Evolutionary conservation across 2,113 vertebrate species (phyloP).

Genomic region (Muntiacus muntjak): DNA sequence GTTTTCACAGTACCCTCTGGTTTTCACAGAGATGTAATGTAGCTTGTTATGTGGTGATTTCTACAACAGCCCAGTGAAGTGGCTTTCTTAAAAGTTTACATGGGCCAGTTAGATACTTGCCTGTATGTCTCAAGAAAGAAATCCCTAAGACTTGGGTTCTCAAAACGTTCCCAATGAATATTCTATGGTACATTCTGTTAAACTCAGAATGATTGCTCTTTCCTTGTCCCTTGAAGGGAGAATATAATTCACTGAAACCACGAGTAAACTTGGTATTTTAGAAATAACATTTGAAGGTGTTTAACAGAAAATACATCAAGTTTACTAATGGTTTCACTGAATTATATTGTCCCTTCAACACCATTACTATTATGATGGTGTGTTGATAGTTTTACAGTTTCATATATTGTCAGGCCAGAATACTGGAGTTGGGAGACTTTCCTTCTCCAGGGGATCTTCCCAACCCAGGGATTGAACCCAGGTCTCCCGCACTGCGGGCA

Average conservation of each 20-base stretch:
- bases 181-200: neutral
- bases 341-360: neutral
- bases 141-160: neutral
- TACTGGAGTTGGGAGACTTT: neutral
- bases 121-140: neutral
- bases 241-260: neutral
- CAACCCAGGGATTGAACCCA: neutral
- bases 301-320: neutral
- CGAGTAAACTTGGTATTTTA: neutral
- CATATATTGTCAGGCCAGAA: neutral
- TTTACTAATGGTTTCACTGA: neutral
- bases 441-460: neutral
- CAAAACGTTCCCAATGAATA: neutral
- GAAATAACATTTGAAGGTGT: neutral
- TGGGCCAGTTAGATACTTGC: neutral
- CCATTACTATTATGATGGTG: neutral
- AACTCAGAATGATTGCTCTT: neutral
- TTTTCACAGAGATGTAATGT: neutral
- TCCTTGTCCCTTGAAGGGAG: neutral
- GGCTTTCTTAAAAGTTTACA: neutral
- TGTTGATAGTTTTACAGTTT: conserved; percentile 26
- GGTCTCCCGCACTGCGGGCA: neutral
- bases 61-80: neutral
- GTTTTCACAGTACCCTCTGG: neutral
- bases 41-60: neutral